A percentile compares a stretch with the other conserved stretches of the same genome.
Conservation (phyloP, 2,113 vertebrate genomes). For the Electrona antarctica region DNA sequence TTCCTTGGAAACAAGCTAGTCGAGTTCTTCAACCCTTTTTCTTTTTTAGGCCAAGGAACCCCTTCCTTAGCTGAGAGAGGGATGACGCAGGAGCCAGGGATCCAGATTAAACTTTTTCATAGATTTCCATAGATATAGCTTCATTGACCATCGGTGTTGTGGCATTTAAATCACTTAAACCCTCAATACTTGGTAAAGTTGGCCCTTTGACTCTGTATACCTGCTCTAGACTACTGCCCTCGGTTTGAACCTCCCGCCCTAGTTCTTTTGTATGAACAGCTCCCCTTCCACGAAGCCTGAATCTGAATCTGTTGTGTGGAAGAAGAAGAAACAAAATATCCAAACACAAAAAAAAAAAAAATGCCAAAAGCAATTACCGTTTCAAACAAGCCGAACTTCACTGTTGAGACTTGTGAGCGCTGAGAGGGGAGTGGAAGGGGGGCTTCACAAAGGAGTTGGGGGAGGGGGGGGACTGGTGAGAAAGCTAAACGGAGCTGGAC, state of each 20-base stretch:
- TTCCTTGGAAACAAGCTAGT: slow-evolving; percentile 61
- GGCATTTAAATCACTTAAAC: too few species aligned
- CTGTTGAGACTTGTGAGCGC: slow-evolving; percentile 12
- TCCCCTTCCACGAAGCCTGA: slow-evolving; percentile 49
- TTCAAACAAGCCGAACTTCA: slow-evolving; percentile 14
- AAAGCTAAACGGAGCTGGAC: slow-evolving; percentile 55
- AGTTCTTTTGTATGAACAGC: slow-evolving; percentile 49
- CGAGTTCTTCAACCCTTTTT: too few species aligned
- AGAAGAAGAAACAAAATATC: not conserved
- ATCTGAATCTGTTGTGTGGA: not conserved
- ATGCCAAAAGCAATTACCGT: slow-evolving; percentile 21
- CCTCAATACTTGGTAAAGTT: too few species aligned
- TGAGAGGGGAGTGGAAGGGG: not conserved
- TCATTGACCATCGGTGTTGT: too few species aligned
- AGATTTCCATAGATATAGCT: too few species aligned
- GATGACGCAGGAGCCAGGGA: too few species aligned
- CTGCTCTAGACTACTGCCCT: slow-evolving; percentile 53
- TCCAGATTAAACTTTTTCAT: too few species aligned
- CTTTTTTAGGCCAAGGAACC: too few species aligned
- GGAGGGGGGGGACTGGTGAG: slow-evolving; percentile 17
- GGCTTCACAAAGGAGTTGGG: not conserved
- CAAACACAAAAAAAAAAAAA: not conserved
- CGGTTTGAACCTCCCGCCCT: slow-evolving; percentile 39
- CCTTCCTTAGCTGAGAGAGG: too few species aligned
- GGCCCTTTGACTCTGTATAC: slow-evolving; percentile 10